These are phyloP conservation scores for Acyrthosiphon pisum DNA, from an alignment of 1,140 invertebrate genomes.

Conservation along the genomic window DNA sequence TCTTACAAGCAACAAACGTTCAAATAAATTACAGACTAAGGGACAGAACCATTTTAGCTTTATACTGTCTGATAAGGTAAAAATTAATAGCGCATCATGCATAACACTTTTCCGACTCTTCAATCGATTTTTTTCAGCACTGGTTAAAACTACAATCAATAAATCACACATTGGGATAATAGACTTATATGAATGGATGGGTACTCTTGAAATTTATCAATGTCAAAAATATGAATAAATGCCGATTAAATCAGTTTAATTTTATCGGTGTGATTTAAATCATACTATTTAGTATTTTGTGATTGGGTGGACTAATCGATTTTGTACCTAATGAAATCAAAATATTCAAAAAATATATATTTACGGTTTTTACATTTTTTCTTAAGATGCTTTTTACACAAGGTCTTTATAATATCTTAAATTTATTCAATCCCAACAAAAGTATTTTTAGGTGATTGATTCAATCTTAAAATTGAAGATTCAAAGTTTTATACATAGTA, in stretches of 20 bases:
- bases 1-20: neutral
- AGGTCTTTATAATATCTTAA: no score
- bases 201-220: neutral
- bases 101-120: neutral
- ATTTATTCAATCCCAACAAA: no score
- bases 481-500: no score
- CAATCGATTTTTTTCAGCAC: neutral
- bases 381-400: no score
- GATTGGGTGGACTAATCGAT: neutral
- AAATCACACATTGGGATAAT: neutral
- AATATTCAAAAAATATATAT: neutral
- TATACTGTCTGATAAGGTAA: neutral
- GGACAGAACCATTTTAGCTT: neutral
- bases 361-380: neutral
- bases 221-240: neutral
- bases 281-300: neutral
- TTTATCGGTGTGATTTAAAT: neutral
- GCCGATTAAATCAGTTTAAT: neutral
- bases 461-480: no score
- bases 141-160: neutral
- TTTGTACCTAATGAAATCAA: neutral
- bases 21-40: neutral
- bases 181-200: neutral
- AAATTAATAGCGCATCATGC: neutral
- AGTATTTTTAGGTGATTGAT: no score